These are phyloP conservation scores for Nyctalus aviator DNA, from an alignment of 2,797 vertebrate species.

Conservation along the genomic window DNA sequence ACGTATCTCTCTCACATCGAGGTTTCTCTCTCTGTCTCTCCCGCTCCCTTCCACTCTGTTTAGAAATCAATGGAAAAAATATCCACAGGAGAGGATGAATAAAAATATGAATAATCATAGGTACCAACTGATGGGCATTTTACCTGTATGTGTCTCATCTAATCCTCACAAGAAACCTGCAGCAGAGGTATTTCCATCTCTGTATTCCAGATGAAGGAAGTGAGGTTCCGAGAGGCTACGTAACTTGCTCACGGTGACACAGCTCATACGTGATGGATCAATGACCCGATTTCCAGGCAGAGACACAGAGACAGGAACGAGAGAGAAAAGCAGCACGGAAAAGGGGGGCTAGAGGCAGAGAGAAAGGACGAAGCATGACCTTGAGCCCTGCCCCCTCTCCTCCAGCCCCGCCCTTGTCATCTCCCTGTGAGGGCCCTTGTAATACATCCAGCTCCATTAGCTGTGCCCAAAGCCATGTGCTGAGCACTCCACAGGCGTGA, in stretches of 20 bases:
- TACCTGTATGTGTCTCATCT: background rate
- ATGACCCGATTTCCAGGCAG: background rate
- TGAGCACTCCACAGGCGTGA: background rate
- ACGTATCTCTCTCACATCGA: no score
- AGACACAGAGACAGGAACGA: background rate
- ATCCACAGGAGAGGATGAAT: no score
- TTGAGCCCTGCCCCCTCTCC: background rate
- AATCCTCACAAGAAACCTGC: background rate
- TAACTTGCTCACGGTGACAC: background rate
- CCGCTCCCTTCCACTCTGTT: no score
- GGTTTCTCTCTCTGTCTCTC: no score
- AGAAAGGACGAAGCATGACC: background rate
- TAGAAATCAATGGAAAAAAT: background rate
- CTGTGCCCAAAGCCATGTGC: background rate
- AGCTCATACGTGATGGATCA: background rate
- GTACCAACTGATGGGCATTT: background rate
- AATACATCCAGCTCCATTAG: conserved; percentile 1
- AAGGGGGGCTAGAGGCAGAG: background rate
- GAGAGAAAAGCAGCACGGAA: background rate
- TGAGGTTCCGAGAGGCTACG: background rate
- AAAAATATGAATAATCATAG: background rate
- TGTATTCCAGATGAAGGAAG: background rate
- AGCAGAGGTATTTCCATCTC: background rate
- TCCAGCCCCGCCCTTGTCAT: background rate
- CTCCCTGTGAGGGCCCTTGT: background rate